Evolutionary conservation across 2,797 vertebrate species (phyloP).

Genomic region (Harpagifer antarcticus): DNA sequence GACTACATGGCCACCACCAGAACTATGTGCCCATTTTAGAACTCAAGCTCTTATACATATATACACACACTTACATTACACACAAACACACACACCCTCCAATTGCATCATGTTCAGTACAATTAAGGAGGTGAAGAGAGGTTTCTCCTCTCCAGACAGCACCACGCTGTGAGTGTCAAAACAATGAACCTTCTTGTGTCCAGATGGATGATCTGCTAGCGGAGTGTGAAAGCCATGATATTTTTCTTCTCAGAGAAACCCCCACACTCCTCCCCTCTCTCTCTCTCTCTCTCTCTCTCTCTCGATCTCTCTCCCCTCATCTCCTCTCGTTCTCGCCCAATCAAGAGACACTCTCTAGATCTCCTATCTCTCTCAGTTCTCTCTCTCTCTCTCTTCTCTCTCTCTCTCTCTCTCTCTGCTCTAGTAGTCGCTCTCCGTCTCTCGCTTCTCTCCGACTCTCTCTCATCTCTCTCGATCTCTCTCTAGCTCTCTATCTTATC

Average conservation of each 20-base stretch:
- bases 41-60: constrained; percentile 4
- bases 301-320: too few relatives aligned
- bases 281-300: too few relatives aligned
- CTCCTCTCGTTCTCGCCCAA: too few relatives aligned
- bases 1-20: not conserved
- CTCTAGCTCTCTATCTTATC: too few relatives aligned
- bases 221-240: constrained; percentile 60
- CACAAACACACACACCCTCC: constrained; percentile 1
- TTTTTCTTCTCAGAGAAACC: constrained; percentile 33
- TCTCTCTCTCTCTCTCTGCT: too few relatives aligned
- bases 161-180: constrained; percentile 80
- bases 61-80: not conserved
- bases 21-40: too few relatives aligned
- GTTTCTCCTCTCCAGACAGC: constrained; percentile 68
- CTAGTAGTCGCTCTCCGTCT: too few relatives aligned
- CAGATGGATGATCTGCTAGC: constrained; percentile 76
- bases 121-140: constrained; percentile 31
- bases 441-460: too few relatives aligned
- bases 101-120: constrained; percentile 37
- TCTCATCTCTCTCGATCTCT: too few relatives aligned
- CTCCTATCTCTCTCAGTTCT: too few relatives aligned
- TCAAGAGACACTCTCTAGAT: too few relatives aligned
- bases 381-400: too few relatives aligned
- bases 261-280: not conserved
- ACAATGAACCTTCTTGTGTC: constrained; percentile 72